Base-by-base conservation (phyloP, 2,113 vertebrate genomes). In the Gymnocephalus cernua region DNA sequence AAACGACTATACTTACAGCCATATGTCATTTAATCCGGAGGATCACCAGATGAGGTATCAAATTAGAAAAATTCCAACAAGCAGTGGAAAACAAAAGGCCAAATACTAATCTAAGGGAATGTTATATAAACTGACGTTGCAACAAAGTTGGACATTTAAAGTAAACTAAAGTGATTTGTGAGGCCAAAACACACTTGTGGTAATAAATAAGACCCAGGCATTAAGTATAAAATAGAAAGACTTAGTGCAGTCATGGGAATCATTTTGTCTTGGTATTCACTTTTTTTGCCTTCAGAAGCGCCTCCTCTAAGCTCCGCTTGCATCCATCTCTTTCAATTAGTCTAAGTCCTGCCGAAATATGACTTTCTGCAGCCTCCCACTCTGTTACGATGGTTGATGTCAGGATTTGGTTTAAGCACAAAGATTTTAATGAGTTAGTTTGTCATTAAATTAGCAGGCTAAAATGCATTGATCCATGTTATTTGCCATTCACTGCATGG, bases 161-260 rank as follows among this genome's bases (percentile, higher is more conserved):
- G 58, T 67, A 56, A 88, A 83, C 65, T 57, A 53, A 76, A 76
- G 11, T 13, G 63, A 63, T 78, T 47, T 59, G 71, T 82, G 70
- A 1, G 29, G 23, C 19, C 2, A 67, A 79, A n/a, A 51, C 65
- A 62, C 41, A 64, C 12, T 88, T 35, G 45, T 73, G 72, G 57
- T 86, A 78, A 89, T 89, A 67, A 85, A 84, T 68, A 75, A 83
- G 76, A 57, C 58, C 71, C 29, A 50, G 44, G 86, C 67, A 84
- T 72, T 54, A 50, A 71, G 83, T 83, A 79, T 79, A 85, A 88
- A 90, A 84, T 47, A 67, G 50, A 74, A 83, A 84, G 87, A 89
- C 85, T 89, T 86, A 89, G 82, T 63, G 86, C 89, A 89, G 85
- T 89, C 87, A 91, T 83, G 91, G 89, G 89, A 88, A 77, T 91